Base-by-base conservation (phyloP, 2,797 vertebrate genomes). In the Fistularia commersonii region DNA sequence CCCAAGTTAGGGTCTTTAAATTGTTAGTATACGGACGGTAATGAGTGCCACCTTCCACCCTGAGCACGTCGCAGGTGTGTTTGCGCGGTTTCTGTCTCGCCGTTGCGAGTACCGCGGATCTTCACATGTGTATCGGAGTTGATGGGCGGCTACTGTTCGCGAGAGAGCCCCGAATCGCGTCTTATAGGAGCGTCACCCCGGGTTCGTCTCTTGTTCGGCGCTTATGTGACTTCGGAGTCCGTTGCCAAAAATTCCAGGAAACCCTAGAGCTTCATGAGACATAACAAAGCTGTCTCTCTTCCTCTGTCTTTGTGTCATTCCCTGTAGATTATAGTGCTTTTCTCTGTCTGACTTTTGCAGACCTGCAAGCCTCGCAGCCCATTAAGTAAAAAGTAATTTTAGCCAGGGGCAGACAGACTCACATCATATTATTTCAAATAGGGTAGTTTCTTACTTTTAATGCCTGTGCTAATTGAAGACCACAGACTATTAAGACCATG, bases 181-280 rank as follows among this genome's bases (percentile, higher is more conserved):
- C 45, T 46, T 50, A 23, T 48, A 60, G 65, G 53, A 65, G 54
- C 63, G 65, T 55, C 60, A 63, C 56, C 74, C 74, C 48, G 46
- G 5, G 34, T 74, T 75, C 47, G 34, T 60, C 62, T 11, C 53
- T 74, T 46, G 61, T 62, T 57, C 63, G 62, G 52, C 55, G 48
- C 46, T 77, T 78, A 66, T 76, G 77, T 53, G 78, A 81, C 69
- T 78, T 69, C 39, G 51, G 70, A 57, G 69, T 56, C 63, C 58
- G 14, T 53, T 79, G 78, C 77, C 84, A 86, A 61, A 79, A 80
- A 85, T 85, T 84, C 72, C 82, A 85, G 74, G 77, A 84, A 86
- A 84, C 78, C 72, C 69, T 77, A 74, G 76, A 87, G 83, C 78
- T 77, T 77, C 72, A 74, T 58, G 68, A 86, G 82, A 81, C 77